phyloP scores from a whole-genome alignment of 2,113 vertebrate genomes.

The Saccopteryx leptura region DNA sequence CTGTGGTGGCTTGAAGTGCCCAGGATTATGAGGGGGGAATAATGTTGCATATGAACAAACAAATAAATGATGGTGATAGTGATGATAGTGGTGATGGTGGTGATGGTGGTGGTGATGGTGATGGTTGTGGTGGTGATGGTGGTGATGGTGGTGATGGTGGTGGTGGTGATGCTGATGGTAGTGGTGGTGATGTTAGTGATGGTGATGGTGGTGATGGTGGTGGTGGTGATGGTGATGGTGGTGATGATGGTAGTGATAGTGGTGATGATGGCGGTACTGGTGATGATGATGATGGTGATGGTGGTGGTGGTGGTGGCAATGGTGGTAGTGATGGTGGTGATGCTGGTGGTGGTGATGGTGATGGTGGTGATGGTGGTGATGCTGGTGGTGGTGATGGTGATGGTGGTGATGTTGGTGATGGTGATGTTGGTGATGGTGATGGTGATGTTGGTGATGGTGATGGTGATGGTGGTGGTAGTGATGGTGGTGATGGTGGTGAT shows the following conservation, averaged over 20 bases:
- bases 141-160: accelerated
- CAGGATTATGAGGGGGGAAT: not conserved
- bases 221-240: accelerated
- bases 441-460: accelerated
- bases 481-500: accelerated
- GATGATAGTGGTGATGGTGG: accelerated
- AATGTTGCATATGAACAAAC: not conserved
- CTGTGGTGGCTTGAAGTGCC: too few relatives aligned
- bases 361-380: accelerated
- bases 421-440: accelerated
- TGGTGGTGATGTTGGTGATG: accelerated
- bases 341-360: accelerated
- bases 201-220: accelerated
- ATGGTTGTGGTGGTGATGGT: accelerated
- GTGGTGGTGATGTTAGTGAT: accelerated
- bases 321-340: accelerated
- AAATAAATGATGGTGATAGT: not conserved
- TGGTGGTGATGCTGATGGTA: accelerated
- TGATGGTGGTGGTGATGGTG: accelerated
- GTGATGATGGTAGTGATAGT: accelerated
- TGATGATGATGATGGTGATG: accelerated
- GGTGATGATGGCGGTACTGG: accelerated
- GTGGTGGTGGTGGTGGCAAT: accelerated
- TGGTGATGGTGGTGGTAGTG: not conserved
- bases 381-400: accelerated